Percentiles rank a stretch among this genome's conserved stretches.
Conservation (phyloP, 1,140 invertebrate genomes). For the Drosophila oshimai region DNA sequence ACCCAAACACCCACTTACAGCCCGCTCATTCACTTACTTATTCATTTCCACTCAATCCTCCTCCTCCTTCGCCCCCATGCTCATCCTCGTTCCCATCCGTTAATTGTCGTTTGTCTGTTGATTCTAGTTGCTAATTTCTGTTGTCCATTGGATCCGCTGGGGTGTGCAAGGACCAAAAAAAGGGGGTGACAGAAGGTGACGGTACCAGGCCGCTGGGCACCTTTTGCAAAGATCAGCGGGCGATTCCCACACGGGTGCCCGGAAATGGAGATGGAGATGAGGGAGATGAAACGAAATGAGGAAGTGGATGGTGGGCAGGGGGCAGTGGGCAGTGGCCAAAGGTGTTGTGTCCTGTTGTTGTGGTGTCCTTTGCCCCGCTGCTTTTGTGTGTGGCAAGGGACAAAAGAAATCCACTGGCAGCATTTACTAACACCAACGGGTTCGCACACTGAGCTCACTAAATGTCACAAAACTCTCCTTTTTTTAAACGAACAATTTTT, state of each 20-base stretch:
- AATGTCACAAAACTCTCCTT: too few species aligned
- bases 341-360: slow-evolving; percentile 32
- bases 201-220: slow-evolving; percentile 4
- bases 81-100: slow-evolving; percentile 17
- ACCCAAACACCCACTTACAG: neutral
- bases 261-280: neutral
- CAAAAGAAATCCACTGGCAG: slow-evolving; percentile 41
- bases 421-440: neutral
- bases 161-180: neutral
- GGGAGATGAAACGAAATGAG: too few species aligned
- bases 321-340: neutral
- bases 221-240: slow-evolving; percentile 52
- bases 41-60: slow-evolving; percentile 30
- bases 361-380: slow-evolving; percentile 28
- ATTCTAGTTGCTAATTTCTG: slow-evolving; percentile 60
- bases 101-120: slow-evolving; percentile 48
- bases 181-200: neutral
- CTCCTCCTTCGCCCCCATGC: neutral
- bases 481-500: too few species aligned
- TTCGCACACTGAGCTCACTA: neutral
- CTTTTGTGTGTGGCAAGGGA: slow-evolving; percentile 36
- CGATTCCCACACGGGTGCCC: slow-evolving; percentile 20
- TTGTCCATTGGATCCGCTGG: slow-evolving; percentile 29
- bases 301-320: neutral
- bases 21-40: slow-evolving; percentile 30